Conservation (phyloP, 2,888 invertebrate species). For the Lottia scabra region DNA sequence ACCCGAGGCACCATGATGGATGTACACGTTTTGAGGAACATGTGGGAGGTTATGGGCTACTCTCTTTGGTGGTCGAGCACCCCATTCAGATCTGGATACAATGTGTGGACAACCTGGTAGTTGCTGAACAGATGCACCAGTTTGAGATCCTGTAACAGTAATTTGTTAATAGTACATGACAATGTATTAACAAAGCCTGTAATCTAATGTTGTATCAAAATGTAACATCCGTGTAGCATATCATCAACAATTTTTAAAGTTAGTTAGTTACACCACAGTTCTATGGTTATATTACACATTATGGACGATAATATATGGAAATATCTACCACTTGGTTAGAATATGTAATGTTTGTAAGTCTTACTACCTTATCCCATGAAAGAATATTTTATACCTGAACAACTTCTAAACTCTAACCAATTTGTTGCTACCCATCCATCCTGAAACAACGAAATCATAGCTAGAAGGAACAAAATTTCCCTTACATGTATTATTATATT, state of each 20-base stretch:
- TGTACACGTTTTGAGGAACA: slow-evolving; percentile 49
- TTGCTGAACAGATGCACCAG: slow-evolving; percentile 14
- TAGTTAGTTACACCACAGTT: too few relatives aligned
- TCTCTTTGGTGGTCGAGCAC: slow-evolving; percentile 39
- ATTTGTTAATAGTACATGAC: too few relatives aligned
- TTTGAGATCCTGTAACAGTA: neutral
- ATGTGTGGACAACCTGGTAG: slow-evolving; percentile 41
- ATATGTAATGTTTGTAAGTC: too few relatives aligned
- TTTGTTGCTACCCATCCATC: slow-evolving; percentile 20
- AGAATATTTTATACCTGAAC: neutral
- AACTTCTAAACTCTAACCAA: slow-evolving; percentile 10
- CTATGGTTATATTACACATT: too few relatives aligned
- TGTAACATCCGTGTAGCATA: too few relatives aligned
- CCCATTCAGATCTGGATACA: slow-evolving; percentile 50
- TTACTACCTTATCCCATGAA: too few relatives aligned
- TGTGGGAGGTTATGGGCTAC: slow-evolving; percentile 30
- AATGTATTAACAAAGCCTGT: too few relatives aligned
- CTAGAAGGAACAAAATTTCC: neutral
- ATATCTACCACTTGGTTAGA: too few relatives aligned
- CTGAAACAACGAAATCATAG: slow-evolving; percentile 4
- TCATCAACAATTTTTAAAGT: too few relatives aligned
- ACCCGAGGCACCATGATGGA: slow-evolving; percentile 70
- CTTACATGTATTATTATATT: too few relatives aligned
- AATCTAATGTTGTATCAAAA: too few relatives aligned
- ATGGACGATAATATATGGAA: too few relatives aligned